phyloP scores from a whole-genome alignment of 2,113 vertebrate genomes.

The Sturnus vulgaris region DNA sequence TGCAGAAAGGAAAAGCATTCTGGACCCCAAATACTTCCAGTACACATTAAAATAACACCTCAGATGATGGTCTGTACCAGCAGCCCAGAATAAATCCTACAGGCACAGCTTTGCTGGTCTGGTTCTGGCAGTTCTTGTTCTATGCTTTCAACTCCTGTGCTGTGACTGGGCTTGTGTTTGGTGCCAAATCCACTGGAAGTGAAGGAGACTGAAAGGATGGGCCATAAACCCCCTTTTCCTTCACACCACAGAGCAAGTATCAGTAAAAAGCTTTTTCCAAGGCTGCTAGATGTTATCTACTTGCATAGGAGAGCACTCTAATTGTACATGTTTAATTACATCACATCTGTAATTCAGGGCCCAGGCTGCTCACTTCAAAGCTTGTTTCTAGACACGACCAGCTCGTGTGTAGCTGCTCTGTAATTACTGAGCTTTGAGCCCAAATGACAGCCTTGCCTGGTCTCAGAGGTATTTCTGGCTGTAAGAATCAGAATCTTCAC shows the following conservation, averaged over 20 bases:
- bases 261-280: background rate
- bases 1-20: background rate
- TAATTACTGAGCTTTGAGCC: background rate
- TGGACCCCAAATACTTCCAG: background rate
- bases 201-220: background rate
- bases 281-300: background rate
- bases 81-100: background rate
- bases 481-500: background rate
- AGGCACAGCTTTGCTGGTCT: background rate
- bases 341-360: background rate
- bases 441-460: background rate
- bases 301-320: background rate
- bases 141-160: background rate
- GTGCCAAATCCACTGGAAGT: background rate
- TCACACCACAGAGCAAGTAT: background rate
- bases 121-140: background rate
- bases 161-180: background rate
- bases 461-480: background rate
- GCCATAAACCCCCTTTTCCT: background rate
- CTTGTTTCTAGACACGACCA: background rate
- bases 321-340: background rate
- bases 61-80: background rate
- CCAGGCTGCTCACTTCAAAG: constrained; percentile 25
- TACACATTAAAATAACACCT: background rate
- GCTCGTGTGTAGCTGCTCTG: background rate